A percentile compares a stretch with the other conserved stretches of the same genome.
Evolutionary conservation across 2,797 vertebrate species (phyloP).

Genomic region (Salarias fasciatus): DNA sequence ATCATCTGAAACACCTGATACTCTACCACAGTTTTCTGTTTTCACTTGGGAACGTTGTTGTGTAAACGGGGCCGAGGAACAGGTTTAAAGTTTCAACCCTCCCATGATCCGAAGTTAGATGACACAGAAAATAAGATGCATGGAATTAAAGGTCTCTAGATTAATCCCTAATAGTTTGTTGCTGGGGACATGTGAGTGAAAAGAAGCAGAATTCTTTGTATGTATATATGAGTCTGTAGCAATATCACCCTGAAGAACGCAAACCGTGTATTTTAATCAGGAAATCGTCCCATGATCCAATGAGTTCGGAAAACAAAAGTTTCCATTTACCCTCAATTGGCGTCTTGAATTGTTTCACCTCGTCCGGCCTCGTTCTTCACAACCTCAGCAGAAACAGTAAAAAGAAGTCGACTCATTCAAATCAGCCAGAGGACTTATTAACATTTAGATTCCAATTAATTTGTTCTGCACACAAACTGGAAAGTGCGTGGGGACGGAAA

Average conservation of each 20-base stretch:
- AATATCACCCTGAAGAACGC: neutral
- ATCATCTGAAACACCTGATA: too few species aligned
- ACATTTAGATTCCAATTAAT: constrained; percentile 27
- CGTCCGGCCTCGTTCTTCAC: constrained; percentile 19
- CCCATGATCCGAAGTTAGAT: too few species aligned
- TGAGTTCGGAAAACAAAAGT: constrained; percentile 24
- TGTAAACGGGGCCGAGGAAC: too few species aligned
- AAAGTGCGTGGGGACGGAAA: constrained; percentile 37
- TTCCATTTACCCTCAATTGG: constrained; percentile 12
- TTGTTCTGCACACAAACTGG: constrained; percentile 28
- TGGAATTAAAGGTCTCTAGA: neutral
- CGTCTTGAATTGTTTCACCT: constrained; percentile 28
- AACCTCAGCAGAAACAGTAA: constrained; percentile 37
- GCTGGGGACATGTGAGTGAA: constrained; percentile 9
- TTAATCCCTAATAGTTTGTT: constrained; percentile 12
- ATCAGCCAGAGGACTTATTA: constrained; percentile 29
- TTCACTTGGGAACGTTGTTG: too few species aligned
- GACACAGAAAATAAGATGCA: too few species aligned
- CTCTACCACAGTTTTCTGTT: too few species aligned
- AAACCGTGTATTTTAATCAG: neutral
- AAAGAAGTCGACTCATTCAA: constrained; percentile 18
- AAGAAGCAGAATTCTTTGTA: constrained; percentile 6
- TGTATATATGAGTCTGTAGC: constrained; percentile 12
- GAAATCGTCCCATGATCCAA: neutral
- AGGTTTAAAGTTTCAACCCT: too few species aligned